phyloP scores from a whole-genome alignment of 2,797 vertebrate genomes.

The Limosa lapponica region DNA sequence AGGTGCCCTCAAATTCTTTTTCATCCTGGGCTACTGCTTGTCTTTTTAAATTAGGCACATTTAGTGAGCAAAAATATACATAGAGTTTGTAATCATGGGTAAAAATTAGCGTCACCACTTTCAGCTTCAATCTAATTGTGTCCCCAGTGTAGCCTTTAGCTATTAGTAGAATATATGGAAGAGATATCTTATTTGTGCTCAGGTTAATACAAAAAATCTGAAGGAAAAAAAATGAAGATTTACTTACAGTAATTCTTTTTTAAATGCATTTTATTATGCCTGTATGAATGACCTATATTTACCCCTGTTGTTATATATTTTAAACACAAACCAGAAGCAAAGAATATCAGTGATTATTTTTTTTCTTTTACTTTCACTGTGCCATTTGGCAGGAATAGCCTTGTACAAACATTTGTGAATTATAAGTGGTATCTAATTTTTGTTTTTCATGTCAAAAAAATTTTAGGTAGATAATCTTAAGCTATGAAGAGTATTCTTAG shows the following conservation, averaged over 20 bases:
- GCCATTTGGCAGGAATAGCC: background rate
- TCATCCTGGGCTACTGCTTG: conserved; percentile 12
- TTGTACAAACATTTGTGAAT: background rate
- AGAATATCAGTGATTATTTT: background rate
- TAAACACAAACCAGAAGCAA: background rate
- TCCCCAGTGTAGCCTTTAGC: background rate
- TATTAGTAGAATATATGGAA: background rate
- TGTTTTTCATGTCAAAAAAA: background rate
- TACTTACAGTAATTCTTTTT: background rate
- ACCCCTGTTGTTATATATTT: background rate
- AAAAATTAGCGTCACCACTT: conserved; percentile 39
- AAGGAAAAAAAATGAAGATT: background rate
- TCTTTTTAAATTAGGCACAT: conserved; percentile 66
- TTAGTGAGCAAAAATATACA: conserved; percentile 18
- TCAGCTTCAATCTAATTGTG: background rate
- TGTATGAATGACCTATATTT: background rate
- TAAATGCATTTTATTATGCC: background rate
- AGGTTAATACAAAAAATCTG: conserved; percentile 34
- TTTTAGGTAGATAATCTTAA: conserved; percentile 23
- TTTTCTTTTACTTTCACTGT: background rate
- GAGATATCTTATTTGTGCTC: background rate
- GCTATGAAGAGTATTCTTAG: conserved; percentile 52
- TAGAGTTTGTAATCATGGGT: background rate
- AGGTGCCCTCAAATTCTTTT: background rate
- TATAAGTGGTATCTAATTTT: background rate